Evolutionary conservation across 2,113 vertebrate genomes (phyloP), one percentile per base, ranked within the genome.

Genomic region (Leucopsar rothschildi): DNA sequence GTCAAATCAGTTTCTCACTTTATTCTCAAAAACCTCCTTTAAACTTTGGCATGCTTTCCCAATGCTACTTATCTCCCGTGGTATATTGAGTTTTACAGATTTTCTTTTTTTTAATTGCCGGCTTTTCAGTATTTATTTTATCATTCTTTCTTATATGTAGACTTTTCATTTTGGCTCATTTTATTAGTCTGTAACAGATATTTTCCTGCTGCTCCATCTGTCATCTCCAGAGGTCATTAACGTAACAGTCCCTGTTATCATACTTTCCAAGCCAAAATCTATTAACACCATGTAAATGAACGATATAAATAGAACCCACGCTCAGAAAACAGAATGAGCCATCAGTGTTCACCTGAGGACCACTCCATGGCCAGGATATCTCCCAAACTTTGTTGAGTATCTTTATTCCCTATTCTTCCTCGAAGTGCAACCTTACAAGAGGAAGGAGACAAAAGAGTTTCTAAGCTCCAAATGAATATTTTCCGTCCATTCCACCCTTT

Each of bases 281-380:
- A 25, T 60, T 45, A 79, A 44, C 17, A 25, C 7, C 49, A 68
- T 0, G 0, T 47, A 52, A 47, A 55, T 39, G 25, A n/a, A 24
- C 2, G 2, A 15, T 40, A 6, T 33, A 39, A 87, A 66, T 52
- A 60, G 12, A 87, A 21, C 5, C 4, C 1, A 2, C 3, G 24
- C 10, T 56, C 11, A 27, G 16, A 25, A 29, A 60, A 39, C 1
- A 4, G 21, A 73, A 75, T 0, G 1, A 53, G 29, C 27, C 13
- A n/a, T 33, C 18, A 64, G 10, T 0, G 0, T 5, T 82, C 12
- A 59, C 1, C 17, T 10, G 11, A 84, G 13, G 5, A 50, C 23
- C 13, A 31, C 12, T 8, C 14, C 8, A 28, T 53, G 27, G 2
- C 6, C 7, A 27, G 4, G 2, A 3, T 59, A 6, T 63, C 19